Evolutionary conservation across 2,113 vertebrate species (phyloP), one percentile per base, ranked within the genome.

Genomic region (Guaruba guarouba): DNA sequence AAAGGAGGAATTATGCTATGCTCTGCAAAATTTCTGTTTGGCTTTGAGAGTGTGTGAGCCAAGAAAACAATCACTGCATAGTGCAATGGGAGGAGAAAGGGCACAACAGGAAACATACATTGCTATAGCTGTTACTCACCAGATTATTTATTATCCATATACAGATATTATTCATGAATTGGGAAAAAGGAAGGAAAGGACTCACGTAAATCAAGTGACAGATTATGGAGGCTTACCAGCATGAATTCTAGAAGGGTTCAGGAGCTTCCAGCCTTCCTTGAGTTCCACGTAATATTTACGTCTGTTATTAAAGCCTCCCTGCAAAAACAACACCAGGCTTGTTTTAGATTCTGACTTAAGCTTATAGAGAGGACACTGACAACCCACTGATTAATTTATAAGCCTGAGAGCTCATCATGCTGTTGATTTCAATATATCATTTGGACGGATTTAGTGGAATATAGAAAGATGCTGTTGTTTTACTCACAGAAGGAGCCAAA

Each of bases 1-100:
- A 87, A 90, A 96, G 82, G 13, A 95, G 84, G 44, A 95, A 96
- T 95, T 95, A 94, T 87, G 90, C 83, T 93, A 51, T 46, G 85
- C 87, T 96, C 79, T 88, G 94, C 86, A 94, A 82, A 94, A 92
- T 93, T 95, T 96, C 90, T 94, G 57, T 88, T 96, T 96, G 93
- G 54, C 46, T 93, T 94, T 94, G 88, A 96, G 57, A 95, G 66
- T 51, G 27, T 54, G 41, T 51, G 69, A 96, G 90, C 79, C 71
- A 92, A 66, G 83, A 86, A 96, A 90, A 79, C 61, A 82, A 86
- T 92, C 93, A 92, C 16, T 66, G 44, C 61, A 73, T 83, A 88
- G 81, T 59, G 85, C 70, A 76, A 62, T 0, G 10, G 23, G 71
- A 94, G n/a, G 49, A 95, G 82, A 90, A 86, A 62, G 28, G 17